phyloP scores from a whole-genome alignment of 1,140 invertebrate species.

The Yoshiicerus persimilis region DNA sequence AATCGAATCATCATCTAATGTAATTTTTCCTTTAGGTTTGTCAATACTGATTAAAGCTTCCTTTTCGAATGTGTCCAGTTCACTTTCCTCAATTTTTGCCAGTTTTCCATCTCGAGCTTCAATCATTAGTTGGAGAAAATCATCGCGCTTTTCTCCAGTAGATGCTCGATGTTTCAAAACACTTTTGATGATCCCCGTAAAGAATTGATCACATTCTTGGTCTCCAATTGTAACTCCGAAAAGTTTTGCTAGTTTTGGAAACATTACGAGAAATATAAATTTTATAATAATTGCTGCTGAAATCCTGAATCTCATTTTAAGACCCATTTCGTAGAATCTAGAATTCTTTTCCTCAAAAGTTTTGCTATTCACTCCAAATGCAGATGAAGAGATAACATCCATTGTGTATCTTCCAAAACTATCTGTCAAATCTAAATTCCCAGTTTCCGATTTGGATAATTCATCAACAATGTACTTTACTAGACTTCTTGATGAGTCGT shows the following conservation, averaged over 20 bases:
- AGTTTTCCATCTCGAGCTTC: constrained; percentile 51
- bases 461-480: neutral
- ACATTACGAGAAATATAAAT: neutral
- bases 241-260: neutral
- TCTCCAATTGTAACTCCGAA: neutral
- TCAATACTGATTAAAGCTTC: constrained; percentile 26
- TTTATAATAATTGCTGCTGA: neutral
- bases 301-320: neutral
- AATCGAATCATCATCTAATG: constrained; percentile 27
- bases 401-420: constrained; percentile 55
- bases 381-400: constrained; percentile 58
- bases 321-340: constrained; percentile 37
- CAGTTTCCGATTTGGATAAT: neutral
- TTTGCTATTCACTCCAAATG: constrained; percentile 57
- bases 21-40: neutral
- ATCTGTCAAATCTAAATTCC: constrained; percentile 20
- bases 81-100: neutral
- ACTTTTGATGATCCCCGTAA: neutral
- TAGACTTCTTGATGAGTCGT: neutral
- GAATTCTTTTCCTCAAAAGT: constrained; percentile 45
- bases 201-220: constrained; percentile 24
- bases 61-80: constrained; percentile 29
- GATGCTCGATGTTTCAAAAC: constrained; percentile 12
- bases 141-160: constrained; percentile 33
- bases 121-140: constrained; percentile 57